Evolutionary conservation across 2,113 vertebrate species (phyloP).

Genomic region (Heteronetta atricapilla): DNA sequence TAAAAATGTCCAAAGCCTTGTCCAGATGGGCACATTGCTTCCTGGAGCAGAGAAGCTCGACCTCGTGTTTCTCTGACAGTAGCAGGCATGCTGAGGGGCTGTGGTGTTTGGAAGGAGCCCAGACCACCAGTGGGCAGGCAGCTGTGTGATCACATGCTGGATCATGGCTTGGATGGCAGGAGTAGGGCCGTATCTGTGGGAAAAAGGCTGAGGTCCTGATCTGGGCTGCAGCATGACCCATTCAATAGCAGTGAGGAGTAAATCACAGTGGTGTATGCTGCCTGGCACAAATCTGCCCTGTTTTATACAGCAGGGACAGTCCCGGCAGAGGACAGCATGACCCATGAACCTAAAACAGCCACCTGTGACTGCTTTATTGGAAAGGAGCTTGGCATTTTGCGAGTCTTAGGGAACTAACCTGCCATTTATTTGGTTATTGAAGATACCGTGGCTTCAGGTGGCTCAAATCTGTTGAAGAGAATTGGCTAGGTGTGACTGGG

Average conservation of each 20-base stretch:
- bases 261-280: neutral
- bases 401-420: neutral
- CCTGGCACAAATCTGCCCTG: neutral
- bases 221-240: accelerated
- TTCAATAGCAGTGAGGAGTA: neutral
- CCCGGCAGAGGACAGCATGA: neutral
- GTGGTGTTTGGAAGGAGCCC: neutral
- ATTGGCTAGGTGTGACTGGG: neutral
- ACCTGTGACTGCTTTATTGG: neutral
- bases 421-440: neutral
- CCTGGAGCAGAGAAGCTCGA: neutral
- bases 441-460: neutral
- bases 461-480: neutral
- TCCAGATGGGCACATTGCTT: neutral
- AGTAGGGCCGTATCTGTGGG: neutral
- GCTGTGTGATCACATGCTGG: neutral
- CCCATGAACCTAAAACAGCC: neutral
- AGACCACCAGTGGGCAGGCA: neutral
- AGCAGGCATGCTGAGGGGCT: neutral
- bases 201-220: neutral
- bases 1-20: neutral
- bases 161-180: neutral
- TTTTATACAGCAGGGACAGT: neutral
- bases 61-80: neutral
- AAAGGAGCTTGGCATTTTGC: neutral